Base-by-base conservation (phyloP, 2,797 vertebrate species). In the Gambelia wislizenii region DNA sequence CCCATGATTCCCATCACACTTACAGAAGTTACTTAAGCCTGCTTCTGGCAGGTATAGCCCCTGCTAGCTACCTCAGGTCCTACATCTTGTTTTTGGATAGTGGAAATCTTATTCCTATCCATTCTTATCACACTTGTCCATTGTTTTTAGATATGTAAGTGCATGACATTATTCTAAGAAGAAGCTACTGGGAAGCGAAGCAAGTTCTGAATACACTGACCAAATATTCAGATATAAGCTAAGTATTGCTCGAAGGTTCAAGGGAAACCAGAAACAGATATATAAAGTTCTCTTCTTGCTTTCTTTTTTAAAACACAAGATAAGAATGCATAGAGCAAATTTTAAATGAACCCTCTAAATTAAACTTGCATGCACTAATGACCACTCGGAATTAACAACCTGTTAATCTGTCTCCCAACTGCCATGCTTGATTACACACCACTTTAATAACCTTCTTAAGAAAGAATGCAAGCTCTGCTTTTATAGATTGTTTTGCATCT, bases 301-400 rank as follows among this genome's bases (percentile, higher is more conserved):
- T 91, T 81, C 84, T 47, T 76, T 94, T 90, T 89, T 85, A 89
- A 91, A 69, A 93, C 80, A 89, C 94, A 87, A 84, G 84, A 91
- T 44, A 44, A 77, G 86, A 93, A 89, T 89, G 54, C 72, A 85
- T 85, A 85, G 70, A 67, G 78, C 54, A 89, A 85, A 61, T 85
- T 91, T 85, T 75, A 49, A 89, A 61, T 85, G 85, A 93, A 88
- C 61, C 90, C 83, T 33, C 69, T 89, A 92, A 92, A 95, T 89
- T 90, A 91, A 91, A 92, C 92, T 93, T 92, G 92, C 90, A 88
- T 93, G 81, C 86, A 52, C 93, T 92, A 93, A 93, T 91, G 95
- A 92, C 94, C 94, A 93, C 92, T 93, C 93, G 91, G 93, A 96
- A 96, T 94, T 93, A 96, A 93, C 79, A 92, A 95, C 92, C 89